phyloP scores from a whole-genome alignment of 2,888 invertebrate genomes.

The Drosophila seclusa region DNA sequence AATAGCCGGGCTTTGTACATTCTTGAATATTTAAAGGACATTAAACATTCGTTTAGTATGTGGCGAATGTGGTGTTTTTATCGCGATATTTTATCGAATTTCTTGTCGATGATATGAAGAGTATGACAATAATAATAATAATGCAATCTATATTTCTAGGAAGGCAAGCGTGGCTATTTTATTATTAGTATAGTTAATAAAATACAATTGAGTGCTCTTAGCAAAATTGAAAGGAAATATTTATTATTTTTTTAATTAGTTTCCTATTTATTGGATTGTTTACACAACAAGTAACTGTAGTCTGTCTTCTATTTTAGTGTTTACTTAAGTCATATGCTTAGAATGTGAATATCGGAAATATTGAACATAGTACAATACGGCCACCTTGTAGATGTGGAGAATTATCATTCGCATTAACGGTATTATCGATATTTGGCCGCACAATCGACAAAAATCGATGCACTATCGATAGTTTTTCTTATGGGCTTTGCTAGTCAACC shows the following conservation, averaged over 20 bases:
- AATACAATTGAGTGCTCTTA: neutral
- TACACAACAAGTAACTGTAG: neutral
- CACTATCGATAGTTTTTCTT: neutral
- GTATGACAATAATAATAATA: too few relatives aligned
- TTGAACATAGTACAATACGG: too few relatives aligned
- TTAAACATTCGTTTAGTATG: neutral
- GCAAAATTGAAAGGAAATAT: neutral
- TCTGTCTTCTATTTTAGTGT: too few relatives aligned
- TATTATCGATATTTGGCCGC: too few relatives aligned
- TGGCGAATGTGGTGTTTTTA: neutral
- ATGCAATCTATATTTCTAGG: neutral
- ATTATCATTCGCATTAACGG: too few relatives aligned
- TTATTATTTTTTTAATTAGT: neutral
- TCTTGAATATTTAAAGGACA: neutral
- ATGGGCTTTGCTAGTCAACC: neutral
- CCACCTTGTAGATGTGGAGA: too few relatives aligned
- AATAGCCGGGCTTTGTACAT: neutral
- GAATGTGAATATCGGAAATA: too few relatives aligned
- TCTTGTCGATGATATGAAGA: neutral
- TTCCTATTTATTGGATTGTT: neutral
- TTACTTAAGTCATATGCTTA: too few relatives aligned
- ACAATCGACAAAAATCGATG: too few relatives aligned
- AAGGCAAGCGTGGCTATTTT: neutral
- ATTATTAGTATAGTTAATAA: neutral
- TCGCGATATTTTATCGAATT: neutral